These are phyloP conservation scores for Amitus sp. DNA, from an alignment of 2,888 invertebrate genomes.

Conservation along the genomic window DNA sequence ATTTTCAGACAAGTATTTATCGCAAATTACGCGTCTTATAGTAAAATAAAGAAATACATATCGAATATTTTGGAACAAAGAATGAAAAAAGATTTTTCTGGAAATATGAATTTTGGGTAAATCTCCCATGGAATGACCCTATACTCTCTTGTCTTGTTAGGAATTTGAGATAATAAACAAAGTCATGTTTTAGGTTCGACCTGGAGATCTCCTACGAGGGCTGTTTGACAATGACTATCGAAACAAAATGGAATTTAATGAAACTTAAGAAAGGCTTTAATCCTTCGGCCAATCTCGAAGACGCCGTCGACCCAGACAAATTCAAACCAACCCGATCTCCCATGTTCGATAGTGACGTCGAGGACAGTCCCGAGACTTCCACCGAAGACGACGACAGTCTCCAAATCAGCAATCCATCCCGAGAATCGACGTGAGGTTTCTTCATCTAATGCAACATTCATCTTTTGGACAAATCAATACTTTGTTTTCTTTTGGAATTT, in stretches of 20 bases:
- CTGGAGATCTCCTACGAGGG: slow-evolving; percentile 84
- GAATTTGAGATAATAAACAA: too few relatives aligned
- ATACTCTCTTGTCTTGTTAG: too few relatives aligned
- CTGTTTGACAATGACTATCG: slow-evolving; percentile 81
- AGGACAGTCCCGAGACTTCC: slow-evolving; percentile 84
- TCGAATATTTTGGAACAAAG: too few relatives aligned
- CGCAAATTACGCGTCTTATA: too few relatives aligned
- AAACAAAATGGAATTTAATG: slow-evolving; percentile 88
- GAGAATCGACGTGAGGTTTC: slow-evolving; percentile 56
- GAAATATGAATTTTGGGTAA: too few relatives aligned
- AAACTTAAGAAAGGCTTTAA: slow-evolving; percentile 68
- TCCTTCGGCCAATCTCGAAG: slow-evolving; percentile 45
- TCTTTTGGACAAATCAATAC: too few relatives aligned
- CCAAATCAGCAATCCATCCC: slow-evolving; percentile 47
- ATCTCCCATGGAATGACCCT: too few relatives aligned
- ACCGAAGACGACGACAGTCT: slow-evolving; percentile 74
- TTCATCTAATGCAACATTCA: too few relatives aligned
- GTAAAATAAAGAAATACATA: too few relatives aligned
- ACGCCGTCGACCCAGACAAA: slow-evolving; percentile 45
- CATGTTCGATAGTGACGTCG: slow-evolving; percentile 80
- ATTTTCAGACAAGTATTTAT: too few relatives aligned
- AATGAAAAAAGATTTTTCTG: too few relatives aligned
- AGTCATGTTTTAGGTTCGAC: too few relatives aligned
- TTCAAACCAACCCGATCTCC: slow-evolving; percentile 65
- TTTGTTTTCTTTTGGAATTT: slow-evolving; percentile 35